Percentiles rank a stretch among this genome's conserved stretches.
Evolutionary conservation across 2,113 vertebrate species (phyloP).

Genomic region (Forbesichthys agassizii): DNA sequence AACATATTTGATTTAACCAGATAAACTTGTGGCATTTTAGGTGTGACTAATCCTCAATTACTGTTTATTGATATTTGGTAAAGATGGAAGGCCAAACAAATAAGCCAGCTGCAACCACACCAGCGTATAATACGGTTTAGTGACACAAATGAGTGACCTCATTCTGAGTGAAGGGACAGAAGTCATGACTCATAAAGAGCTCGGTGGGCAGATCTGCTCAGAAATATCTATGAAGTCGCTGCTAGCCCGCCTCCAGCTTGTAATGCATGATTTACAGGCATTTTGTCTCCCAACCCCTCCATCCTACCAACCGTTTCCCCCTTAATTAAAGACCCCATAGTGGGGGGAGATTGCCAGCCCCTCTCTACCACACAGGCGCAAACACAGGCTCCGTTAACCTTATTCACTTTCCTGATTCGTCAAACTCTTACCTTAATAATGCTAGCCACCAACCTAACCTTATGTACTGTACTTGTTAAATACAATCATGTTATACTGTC

Average conservation of each 20-base stretch:
- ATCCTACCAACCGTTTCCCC: slow-evolving; percentile 7
- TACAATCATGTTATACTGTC: slow-evolving; percentile 49
- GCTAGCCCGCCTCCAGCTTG: slow-evolving; percentile 56
- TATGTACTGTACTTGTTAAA: slow-evolving; percentile 57
- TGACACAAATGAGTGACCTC: slow-evolving; percentile 57
- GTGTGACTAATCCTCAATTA: slow-evolving; percentile 16
- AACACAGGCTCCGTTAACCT: slow-evolving; percentile 71
- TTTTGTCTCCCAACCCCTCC: slow-evolving; percentile 27
- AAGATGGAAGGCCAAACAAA: slow-evolving; percentile 46
- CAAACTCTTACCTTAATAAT: slow-evolving; percentile 28
- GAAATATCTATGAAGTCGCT: slow-evolving; percentile 73
- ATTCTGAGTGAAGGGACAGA: slow-evolving; percentile 68
- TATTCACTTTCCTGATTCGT: slow-evolving; percentile 65
- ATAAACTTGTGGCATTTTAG: slow-evolving; percentile 12
- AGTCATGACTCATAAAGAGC: slow-evolving; percentile 69
- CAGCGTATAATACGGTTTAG: slow-evolving; percentile 59
- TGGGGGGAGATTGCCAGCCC: slow-evolving; percentile 38
- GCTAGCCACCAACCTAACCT: slow-evolving; percentile 35
- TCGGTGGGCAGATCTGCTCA: slow-evolving; percentile 55
- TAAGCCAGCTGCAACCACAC: slow-evolving; percentile 47
- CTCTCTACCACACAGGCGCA: slow-evolving; percentile 61
- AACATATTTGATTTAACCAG: slow-evolving; percentile 6
- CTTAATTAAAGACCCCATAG: slow-evolving; percentile 74
- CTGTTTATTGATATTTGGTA: neutral
- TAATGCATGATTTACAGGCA: slow-evolving; percentile 74